phyloP scores from a whole-genome alignment of 53 echinoderm and acorn worm genomes.

The Crossaster papposus region DNA sequence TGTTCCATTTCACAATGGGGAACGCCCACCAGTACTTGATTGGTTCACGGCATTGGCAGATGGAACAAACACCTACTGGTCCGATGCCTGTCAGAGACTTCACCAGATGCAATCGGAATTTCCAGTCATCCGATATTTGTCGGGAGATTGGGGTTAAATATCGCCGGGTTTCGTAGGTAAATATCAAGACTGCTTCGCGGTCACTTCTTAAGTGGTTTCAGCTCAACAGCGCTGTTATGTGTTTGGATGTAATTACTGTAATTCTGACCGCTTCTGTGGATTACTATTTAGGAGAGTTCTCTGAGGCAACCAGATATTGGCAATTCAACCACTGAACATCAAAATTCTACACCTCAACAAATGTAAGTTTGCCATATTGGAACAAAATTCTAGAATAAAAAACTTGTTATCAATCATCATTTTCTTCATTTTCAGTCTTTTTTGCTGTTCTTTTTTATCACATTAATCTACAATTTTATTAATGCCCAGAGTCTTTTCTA shows the following conservation, averaged over 20 bases:
- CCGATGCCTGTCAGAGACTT: background rate
- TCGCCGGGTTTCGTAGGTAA: background rate
- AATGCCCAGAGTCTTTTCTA: background rate
- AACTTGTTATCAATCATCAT: too few relatives aligned
- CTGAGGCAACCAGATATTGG: background rate
- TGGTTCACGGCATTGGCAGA: background rate
- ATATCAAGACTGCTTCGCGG: background rate
- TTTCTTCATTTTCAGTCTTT: too few relatives aligned
- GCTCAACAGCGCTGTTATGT: background rate
- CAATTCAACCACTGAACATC: background rate
- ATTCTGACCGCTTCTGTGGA: background rate
- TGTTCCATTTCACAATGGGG: conserved; percentile 3
- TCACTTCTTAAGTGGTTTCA: background rate
- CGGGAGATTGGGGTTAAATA: background rate
- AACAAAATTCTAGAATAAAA: too few relatives aligned
- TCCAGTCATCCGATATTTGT: background rate
- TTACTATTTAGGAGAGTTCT: background rate
- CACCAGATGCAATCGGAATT: background rate
- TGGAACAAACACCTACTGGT: background rate
- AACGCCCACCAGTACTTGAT: background rate
- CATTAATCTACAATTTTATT: background rate
- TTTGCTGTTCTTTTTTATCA: background rate
- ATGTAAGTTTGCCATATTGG: background rate
- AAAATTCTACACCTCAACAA: background rate
- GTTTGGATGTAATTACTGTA: background rate